phyloP scores from a whole-genome alignment of 1,140 invertebrate genomes.

The Conopomorpha cramerella region DNA sequence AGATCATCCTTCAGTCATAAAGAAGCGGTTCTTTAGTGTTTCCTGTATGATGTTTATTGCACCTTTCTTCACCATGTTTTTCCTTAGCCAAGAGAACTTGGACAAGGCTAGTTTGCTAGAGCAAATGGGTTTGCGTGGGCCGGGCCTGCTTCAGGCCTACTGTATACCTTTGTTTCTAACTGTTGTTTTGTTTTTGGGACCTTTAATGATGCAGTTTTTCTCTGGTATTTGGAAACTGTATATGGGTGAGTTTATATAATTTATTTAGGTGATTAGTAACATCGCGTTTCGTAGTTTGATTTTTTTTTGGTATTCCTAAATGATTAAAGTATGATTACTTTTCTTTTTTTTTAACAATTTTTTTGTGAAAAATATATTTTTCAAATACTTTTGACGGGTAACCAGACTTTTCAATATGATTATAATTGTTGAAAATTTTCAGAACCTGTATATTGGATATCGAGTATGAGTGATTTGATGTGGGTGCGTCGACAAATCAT shows the following conservation, averaged over 20 bases:
- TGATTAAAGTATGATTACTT: too few species aligned
- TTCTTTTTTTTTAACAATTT: too few species aligned
- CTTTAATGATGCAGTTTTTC: slow-evolving; percentile 73
- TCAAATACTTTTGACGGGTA: too few species aligned
- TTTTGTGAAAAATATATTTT: too few species aligned
- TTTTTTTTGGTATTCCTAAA: background rate
- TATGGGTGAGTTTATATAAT: slow-evolving; percentile 69
- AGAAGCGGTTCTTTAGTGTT: slow-evolving; percentile 85
- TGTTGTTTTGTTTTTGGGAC: slow-evolving; percentile 83
- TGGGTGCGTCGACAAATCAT: slow-evolving; percentile 91
- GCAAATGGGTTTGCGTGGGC: slow-evolving; percentile 75
- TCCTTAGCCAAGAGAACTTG: slow-evolving; percentile 65
- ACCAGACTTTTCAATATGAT: too few species aligned
- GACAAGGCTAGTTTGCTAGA: slow-evolving; percentile 69
- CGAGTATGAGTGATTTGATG: slow-evolving; percentile 72
- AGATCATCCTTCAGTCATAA: slow-evolving; percentile 87
- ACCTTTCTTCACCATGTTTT: slow-evolving; percentile 75
- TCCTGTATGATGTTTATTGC: slow-evolving; percentile 79
- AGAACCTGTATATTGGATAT: slow-evolving; percentile 80
- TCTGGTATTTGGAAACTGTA: slow-evolving; percentile 73
- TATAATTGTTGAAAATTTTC: too few species aligned
- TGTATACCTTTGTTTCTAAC: slow-evolving; percentile 81
- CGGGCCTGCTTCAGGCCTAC: slow-evolving; percentile 75
- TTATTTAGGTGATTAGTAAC: too few species aligned
- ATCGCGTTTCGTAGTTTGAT: too few species aligned